Conservation (phyloP, 23 tunicate species). For the Ascidia mentula region DNA sequence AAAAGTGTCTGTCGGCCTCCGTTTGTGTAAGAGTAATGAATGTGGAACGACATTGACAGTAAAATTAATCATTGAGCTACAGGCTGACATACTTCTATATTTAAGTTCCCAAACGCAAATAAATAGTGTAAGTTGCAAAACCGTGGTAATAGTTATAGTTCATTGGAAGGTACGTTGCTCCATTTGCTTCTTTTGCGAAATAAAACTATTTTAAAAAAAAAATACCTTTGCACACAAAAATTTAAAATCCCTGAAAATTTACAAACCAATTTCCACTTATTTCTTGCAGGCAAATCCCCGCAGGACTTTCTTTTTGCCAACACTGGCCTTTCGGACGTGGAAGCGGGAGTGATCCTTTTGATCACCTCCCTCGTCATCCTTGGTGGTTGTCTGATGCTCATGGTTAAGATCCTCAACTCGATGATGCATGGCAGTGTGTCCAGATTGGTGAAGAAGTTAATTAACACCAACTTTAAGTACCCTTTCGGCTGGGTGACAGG, state of each 20-base stretch:
- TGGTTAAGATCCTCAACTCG: conserved; percentile 79
- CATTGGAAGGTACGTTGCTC: too few species aligned
- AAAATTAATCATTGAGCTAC: too few species aligned
- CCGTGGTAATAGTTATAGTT: too few species aligned
- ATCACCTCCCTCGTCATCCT: conserved; percentile 51
- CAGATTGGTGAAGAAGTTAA: conserved; percentile 73
- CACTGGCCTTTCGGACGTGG: conserved; percentile 64
- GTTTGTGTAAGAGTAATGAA: conserved; percentile 25
- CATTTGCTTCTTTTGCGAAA: too few species aligned
- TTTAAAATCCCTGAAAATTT: not conserved
- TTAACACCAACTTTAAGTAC: conserved; percentile 70
- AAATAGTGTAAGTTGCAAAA: too few species aligned
- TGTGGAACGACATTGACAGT: too few species aligned
- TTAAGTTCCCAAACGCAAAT: too few species aligned
- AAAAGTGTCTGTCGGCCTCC: conserved; percentile 32
- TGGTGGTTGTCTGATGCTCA: conserved; percentile 44
- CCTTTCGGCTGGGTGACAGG: conserved; percentile 98
- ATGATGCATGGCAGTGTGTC: conserved; percentile 78
- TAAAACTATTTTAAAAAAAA: too few species aligned
- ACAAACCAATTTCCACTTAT: not conserved
- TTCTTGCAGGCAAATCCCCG: conserved; percentile 14
- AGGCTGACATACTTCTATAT: too few species aligned
- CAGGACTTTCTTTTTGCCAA: conserved; percentile 79
- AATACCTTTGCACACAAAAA: not conserved
- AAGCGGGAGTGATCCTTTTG: conserved; percentile 69